Percentiles rank a stretch among this genome's conserved stretches.
phyloP scores from a whole-genome alignment of 2,888 invertebrate species.

The Cephus pygmeus region DNA sequence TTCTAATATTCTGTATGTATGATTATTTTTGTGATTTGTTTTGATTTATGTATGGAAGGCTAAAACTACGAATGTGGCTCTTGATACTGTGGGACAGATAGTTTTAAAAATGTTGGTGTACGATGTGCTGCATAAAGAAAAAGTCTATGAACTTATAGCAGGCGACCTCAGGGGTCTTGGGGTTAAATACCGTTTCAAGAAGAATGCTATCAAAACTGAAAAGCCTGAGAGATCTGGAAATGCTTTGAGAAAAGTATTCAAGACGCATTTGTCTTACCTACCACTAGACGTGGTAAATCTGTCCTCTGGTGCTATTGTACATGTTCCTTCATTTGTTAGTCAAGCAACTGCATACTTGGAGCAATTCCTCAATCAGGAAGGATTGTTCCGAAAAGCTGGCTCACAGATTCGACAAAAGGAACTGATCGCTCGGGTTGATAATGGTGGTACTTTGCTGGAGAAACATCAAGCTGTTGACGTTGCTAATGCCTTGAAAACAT shows the following conservation, averaged over 20 bases:
- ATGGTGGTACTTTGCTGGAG: slow-evolving; percentile 76
- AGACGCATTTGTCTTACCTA: slow-evolving; percentile 68
- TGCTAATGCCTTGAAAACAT: slow-evolving; percentile 86
- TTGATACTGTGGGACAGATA: not conserved
- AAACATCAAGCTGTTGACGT: slow-evolving; percentile 86
- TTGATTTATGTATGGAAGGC: not conserved
- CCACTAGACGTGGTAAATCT: slow-evolving; percentile 71
- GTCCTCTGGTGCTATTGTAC: slow-evolving; percentile 76
- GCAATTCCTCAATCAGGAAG: slow-evolving; percentile 79
- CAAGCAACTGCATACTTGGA: slow-evolving; percentile 78
- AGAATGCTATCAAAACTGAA: slow-evolving; percentile 67
- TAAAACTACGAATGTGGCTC: not conserved
- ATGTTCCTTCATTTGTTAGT: slow-evolving; percentile 79
- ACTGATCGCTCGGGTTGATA: slow-evolving; percentile 80
- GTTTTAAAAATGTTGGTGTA: slow-evolving; percentile 68
- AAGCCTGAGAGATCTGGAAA: slow-evolving; percentile 24
- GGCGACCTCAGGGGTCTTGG: slow-evolving; percentile 77
- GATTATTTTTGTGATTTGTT: not conserved
- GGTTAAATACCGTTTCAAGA: slow-evolving; percentile 78
- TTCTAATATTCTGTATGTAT: not conserved
- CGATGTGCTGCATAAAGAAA: slow-evolving; percentile 70
- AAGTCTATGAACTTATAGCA: slow-evolving; percentile 70
- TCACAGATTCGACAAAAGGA: slow-evolving; percentile 85
- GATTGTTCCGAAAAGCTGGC: slow-evolving; percentile 90
- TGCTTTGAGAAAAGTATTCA: slow-evolving; percentile 67